Conservation (phyloP, 2,888 invertebrate species). For the Drosophila borealis region DNA sequence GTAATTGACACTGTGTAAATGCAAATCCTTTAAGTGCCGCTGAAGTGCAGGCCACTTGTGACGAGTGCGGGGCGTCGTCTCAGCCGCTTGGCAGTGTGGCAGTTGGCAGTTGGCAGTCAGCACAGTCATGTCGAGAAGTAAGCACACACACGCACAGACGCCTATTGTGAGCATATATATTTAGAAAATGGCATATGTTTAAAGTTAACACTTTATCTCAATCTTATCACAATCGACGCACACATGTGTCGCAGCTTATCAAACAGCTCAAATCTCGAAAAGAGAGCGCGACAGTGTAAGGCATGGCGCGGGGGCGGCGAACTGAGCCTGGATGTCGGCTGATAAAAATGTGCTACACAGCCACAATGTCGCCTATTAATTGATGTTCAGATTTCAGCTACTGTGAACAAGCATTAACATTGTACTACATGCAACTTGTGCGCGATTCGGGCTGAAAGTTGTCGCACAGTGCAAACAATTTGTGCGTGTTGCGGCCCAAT, state of each 20-base stretch:
- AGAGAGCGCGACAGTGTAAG: not conserved
- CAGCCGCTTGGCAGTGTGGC: conserved; percentile 11
- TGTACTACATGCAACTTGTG: conserved; percentile 40
- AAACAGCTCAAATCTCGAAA: conserved; percentile 21
- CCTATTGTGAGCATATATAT: conserved; percentile 31
- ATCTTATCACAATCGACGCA: conserved; percentile 53
- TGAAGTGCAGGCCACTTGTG: conserved; percentile 45
- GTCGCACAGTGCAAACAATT: conserved; percentile 29
- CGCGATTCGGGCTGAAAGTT: conserved; percentile 9
- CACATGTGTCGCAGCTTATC: conserved; percentile 25
- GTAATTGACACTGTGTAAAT: conserved; percentile 61
- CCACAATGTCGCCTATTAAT: conserved; percentile 61
- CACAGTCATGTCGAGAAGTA: conserved; percentile 45
- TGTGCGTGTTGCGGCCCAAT: conserved; percentile 1
- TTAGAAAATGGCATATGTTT: conserved; percentile 29
- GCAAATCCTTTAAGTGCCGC: conserved; percentile 68
- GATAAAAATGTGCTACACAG: conserved; percentile 25
- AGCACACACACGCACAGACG: conserved; percentile 23
- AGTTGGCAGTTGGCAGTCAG: not conserved
- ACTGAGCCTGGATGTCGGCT: not conserved
- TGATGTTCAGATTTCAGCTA: conserved; percentile 25
- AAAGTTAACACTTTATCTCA: conserved; percentile 43
- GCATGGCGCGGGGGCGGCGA: not conserved
- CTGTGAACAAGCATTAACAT: conserved; percentile 36
- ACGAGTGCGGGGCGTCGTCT: conserved; percentile 30